Percentiles rank a stretch among this genome's conserved stretches.
These are phyloP conservation scores for Papilio gigon DNA, from an alignment of 2,888 invertebrate species.

Conservation along the genomic window DNA sequence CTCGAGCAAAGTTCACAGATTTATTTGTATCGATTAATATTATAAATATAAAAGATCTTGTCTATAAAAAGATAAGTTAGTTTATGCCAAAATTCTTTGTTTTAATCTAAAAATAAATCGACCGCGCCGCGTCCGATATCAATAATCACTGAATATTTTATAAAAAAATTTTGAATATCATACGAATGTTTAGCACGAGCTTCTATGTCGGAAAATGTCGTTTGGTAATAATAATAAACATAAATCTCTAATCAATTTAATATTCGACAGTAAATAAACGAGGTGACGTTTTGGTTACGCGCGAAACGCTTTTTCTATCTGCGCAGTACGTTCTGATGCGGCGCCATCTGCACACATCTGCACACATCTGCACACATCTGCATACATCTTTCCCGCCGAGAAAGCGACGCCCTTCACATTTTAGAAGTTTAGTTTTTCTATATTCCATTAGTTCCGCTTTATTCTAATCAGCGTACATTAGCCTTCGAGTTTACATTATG, in stretches of 20 bases:
- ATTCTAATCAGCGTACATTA: conserved; percentile 32
- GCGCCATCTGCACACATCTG: conserved; percentile 38
- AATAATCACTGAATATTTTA: not conserved
- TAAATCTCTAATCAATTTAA: conserved; percentile 32
- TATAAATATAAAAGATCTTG: not conserved
- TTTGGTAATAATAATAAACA: conserved; percentile 17
- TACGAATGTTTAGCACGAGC: not conserved
- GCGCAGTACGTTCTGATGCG: conserved; percentile 26
- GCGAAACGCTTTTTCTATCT: conserved; percentile 35
- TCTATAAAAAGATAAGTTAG: not conserved
- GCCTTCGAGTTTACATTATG: conserved; percentile 21
- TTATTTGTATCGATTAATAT: not conserved
- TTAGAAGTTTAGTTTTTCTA: conserved; percentile 33
- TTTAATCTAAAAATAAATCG: conserved; percentile 1
- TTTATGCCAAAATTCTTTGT: not conserved
- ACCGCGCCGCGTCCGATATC: not conserved
- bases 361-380: no score
- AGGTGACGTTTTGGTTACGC: conserved; percentile 36
- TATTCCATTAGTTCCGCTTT: conserved; percentile 34
- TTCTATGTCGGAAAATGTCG: not conserved
- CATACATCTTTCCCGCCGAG: conserved; percentile 39
- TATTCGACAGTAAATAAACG: conserved; percentile 33
- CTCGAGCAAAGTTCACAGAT: no score
- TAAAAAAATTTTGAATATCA: not conserved
- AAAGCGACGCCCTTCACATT: conserved; percentile 38